Evolutionary conservation across 1,140 invertebrate species (phyloP).

Genomic region (Latrodectus geometricus): DNA sequence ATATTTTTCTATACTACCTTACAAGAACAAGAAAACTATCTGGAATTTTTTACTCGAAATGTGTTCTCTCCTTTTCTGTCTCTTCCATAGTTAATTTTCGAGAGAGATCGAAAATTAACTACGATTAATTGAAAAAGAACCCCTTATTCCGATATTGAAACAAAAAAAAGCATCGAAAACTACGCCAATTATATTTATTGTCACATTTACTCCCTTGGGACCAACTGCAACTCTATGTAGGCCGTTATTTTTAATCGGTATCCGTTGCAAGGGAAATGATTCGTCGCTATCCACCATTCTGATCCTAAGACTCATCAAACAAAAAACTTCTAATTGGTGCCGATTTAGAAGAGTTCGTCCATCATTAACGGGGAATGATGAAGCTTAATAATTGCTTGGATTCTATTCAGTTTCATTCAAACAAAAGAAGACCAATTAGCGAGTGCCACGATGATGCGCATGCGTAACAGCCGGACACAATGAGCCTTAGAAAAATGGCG

Average conservation of each 20-base stretch:
- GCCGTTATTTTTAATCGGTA: conserved; percentile 56
- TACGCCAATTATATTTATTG: conserved; percentile 36
- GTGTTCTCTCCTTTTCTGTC: too few species aligned
- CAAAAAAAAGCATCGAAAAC: background rate
- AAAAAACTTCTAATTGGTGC: conserved; percentile 57
- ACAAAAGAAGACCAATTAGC: conserved; percentile 56
- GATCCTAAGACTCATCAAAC: background rate
- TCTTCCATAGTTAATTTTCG: too few species aligned
- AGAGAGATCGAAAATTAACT: too few species aligned
- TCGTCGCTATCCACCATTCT: conserved; percentile 44
- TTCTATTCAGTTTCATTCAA: conserved; percentile 33
- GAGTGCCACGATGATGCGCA: conserved; percentile 46
- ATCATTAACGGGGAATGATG: conserved; percentile 56
- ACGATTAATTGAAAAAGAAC: too few species aligned
- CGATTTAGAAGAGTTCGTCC: conserved; percentile 59
- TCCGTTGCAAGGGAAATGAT: conserved; percentile 45
- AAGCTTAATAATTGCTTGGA: conserved; percentile 54
- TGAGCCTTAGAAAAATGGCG: conserved; percentile 37
- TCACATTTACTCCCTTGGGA: conserved; percentile 18
- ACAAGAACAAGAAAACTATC: too few species aligned
- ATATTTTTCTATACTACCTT: too few species aligned
- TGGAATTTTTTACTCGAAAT: too few species aligned
- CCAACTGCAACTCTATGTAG: conserved; percentile 8
- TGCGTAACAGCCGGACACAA: conserved; percentile 37
- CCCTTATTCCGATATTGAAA: background rate